phyloP scores from a whole-genome alignment of 2,113 vertebrate genomes.

The Pituophis catenifer region DNA sequence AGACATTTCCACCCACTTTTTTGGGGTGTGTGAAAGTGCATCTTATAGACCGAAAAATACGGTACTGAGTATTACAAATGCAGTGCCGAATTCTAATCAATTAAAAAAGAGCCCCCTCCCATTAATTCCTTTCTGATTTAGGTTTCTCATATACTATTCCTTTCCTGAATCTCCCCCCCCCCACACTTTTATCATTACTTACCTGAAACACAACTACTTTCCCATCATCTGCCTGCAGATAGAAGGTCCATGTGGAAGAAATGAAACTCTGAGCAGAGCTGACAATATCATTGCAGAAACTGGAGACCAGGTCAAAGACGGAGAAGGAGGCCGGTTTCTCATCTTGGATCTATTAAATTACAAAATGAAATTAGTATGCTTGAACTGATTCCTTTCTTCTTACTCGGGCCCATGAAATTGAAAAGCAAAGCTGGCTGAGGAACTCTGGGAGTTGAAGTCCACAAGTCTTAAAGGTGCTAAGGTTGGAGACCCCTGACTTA shows the following conservation, averaged over 20 bases:
- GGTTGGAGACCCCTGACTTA: no score
- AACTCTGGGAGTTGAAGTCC: no score
- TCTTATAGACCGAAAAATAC: no score
- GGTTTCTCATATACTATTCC: not conserved
- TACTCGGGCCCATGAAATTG: fast-evolving
- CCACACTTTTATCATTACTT: not conserved
- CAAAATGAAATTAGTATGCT: not conserved
- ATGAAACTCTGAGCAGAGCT: constrained; percentile 96
- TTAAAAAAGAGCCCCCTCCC: not conserved
- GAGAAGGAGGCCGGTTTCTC: constrained; percentile 74
- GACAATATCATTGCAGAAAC: constrained; percentile 91
- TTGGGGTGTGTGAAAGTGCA: no score
- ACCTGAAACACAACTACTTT: constrained; percentile 97
- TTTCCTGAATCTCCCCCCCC: not conserved
- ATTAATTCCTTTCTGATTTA: not conserved
- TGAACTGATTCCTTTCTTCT: fast-evolving
- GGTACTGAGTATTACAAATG: not conserved
- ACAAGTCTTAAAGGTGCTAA: no score
- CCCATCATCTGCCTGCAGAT: constrained; percentile 91
- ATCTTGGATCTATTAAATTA: constrained; percentile 73
- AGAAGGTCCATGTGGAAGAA: constrained; percentile 98
- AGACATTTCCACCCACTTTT: no score
- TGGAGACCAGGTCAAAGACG: constrained; percentile 84
- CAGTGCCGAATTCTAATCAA: not conserved
- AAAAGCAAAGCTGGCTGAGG: no score